phyloP scores from a whole-genome alignment of 2,888 invertebrate genomes.

The Xestoiulus laeticollis region DNA sequence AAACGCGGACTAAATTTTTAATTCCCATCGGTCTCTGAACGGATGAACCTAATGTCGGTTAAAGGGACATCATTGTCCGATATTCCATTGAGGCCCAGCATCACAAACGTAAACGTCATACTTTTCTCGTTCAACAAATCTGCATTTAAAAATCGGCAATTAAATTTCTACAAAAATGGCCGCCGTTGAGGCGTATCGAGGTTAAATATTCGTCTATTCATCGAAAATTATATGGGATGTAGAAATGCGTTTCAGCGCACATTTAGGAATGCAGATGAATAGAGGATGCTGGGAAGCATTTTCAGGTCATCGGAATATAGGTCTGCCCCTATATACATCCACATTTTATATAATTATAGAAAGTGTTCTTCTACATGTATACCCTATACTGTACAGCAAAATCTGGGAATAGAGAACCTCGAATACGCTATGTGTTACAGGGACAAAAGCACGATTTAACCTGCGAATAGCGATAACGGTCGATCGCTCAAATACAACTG shows the following conservation, averaged over 20 bases:
- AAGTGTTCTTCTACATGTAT: too few species aligned
- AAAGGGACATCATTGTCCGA: not conserved
- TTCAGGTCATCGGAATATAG: not conserved
- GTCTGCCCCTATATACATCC: too few species aligned
- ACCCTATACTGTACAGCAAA: too few species aligned
- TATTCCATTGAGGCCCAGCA: not conserved
- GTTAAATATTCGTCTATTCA: slow-evolving; percentile 15
- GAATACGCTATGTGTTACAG: too few species aligned
- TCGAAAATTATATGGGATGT: slow-evolving; percentile 15
- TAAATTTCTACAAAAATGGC: not conserved
- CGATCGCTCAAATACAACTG: too few species aligned
- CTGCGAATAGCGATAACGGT: too few species aligned
- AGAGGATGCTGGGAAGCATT: not conserved
- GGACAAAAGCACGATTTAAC: too few species aligned
- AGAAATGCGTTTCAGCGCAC: slow-evolving; percentile 10
- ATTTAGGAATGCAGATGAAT: not conserved
- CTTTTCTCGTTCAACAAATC: not conserved
- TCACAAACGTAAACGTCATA: not conserved
- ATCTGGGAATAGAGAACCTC: too few species aligned
- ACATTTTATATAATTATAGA: too few species aligned
- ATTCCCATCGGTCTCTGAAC: too few species aligned
- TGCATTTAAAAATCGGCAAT: slow-evolving; percentile 6
- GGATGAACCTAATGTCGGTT: not conserved
- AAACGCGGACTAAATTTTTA: too few species aligned
- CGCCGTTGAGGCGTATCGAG: slow-evolving; percentile 26